Conservation (phyloP, 2,797 vertebrate species). For the Sebastes reedi region DNA sequence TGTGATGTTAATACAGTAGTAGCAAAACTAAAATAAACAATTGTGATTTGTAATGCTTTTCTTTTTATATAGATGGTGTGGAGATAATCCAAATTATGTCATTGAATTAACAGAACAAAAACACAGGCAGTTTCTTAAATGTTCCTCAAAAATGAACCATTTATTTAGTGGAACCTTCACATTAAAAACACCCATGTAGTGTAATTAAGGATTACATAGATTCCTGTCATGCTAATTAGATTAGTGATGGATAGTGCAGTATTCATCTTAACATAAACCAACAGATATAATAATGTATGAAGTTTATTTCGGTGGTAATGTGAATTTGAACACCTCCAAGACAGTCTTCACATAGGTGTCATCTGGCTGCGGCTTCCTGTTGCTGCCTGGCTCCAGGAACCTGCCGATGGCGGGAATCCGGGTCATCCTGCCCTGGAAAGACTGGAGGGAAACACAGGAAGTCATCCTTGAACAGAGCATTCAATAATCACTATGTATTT, state of each 20-base stretch:
- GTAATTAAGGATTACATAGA: no score
- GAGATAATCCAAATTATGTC: background rate
- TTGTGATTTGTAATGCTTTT: background rate
- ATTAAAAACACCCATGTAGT: background rate
- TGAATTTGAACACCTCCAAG: constrained; percentile 29
- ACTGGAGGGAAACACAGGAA: constrained; percentile 67
- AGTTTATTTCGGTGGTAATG: no score
- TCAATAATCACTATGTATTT: background rate
- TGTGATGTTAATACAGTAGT: background rate
- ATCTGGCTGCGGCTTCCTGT: constrained; percentile 79
- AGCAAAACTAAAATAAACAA: constrained; percentile 14
- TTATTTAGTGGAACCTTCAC: constrained; percentile 11
- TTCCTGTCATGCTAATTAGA: background rate
- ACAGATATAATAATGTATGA: background rate
- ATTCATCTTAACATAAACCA: background rate
- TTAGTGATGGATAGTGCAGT: background rate
- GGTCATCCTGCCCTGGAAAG: constrained; percentile 86
- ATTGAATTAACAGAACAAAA: background rate
- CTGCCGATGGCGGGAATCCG: constrained; percentile 79
- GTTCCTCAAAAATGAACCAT: background rate
- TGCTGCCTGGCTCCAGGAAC: constrained; percentile 89
- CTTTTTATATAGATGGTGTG: background rate
- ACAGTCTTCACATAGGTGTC: constrained; percentile 60
- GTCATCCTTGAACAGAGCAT: background rate
- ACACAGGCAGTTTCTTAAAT: background rate